phyloP scores from a whole-genome alignment of 2,797 vertebrate species.

The Prionace glauca region DNA sequence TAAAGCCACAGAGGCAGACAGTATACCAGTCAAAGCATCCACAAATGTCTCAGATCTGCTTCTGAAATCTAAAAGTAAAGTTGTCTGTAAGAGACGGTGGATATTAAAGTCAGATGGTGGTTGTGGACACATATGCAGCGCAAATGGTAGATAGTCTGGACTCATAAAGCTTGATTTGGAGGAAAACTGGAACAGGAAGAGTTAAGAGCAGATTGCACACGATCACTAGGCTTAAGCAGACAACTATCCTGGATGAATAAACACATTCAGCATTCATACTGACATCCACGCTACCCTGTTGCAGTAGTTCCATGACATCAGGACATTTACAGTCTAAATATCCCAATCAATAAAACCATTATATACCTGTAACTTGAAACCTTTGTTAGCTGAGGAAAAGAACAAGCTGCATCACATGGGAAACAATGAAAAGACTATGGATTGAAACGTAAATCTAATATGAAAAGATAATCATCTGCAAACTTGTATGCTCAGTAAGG shows the following conservation, averaged over 20 bases:
- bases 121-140: slow-evolving; percentile 32
- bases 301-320: slow-evolving; percentile 12
- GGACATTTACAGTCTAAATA: slow-evolving; percentile 22
- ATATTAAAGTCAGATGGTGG: slow-evolving; percentile 36
- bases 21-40: slow-evolving; percentile 33
- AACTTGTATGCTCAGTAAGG: neutral
- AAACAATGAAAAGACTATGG: slow-evolving; percentile 1
- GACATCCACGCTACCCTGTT: neutral
- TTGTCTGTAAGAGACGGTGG: slow-evolving; percentile 21
- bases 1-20: slow-evolving; percentile 34
- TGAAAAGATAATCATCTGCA: slow-evolving; percentile 16
- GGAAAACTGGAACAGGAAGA: slow-evolving; percentile 21
- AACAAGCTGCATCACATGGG: slow-evolving; percentile 3
- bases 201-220: neutral
- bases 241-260: neutral
- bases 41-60: slow-evolving; percentile 33
- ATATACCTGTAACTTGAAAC: slow-evolving; percentile 21
- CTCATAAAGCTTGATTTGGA: slow-evolving; percentile 17
- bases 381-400: neutral
- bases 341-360: slow-evolving; percentile 7
- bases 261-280: slow-evolving; percentile 16
- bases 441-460: slow-evolving; percentile 5
- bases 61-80: slow-evolving; percentile 28
- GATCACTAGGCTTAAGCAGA: neutral
- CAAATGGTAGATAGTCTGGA: slow-evolving; percentile 21